Conservation (phyloP, 2,113 vertebrate species). For the Scatophagus argus region DNA sequence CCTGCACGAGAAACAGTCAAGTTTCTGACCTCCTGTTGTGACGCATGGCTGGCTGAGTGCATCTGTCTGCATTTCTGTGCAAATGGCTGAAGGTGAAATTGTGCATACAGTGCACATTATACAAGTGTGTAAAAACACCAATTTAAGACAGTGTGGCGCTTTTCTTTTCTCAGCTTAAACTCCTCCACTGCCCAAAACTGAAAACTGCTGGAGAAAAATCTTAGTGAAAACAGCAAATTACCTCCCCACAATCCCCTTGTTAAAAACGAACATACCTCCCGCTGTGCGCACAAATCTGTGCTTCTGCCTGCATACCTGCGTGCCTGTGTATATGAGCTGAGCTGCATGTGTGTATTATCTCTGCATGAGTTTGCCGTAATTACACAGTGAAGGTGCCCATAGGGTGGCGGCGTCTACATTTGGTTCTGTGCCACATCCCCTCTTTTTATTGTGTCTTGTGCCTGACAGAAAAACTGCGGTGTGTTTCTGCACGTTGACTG, state of each 20-base stretch:
- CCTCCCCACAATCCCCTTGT: slow-evolving; percentile 56
- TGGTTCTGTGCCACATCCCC: slow-evolving; percentile 64
- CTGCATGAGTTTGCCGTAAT: slow-evolving; percentile 72
- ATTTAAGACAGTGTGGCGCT: slow-evolving; percentile 22
- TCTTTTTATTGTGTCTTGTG: slow-evolving; percentile 75
- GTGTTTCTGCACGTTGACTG: slow-evolving; percentile 31
- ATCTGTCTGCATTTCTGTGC: slow-evolving; percentile 1
- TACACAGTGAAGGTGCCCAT: slow-evolving; percentile 54
- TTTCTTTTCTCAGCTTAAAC: slow-evolving; percentile 4
- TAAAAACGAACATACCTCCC: slow-evolving; percentile 48
- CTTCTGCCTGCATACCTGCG: slow-evolving; percentile 49
- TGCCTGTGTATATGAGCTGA: slow-evolving; percentile 57
- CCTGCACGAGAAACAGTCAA: slow-evolving; percentile 17
- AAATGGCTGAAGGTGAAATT: slow-evolving; percentile 1
- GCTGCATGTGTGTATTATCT: slow-evolving; percentile 63
- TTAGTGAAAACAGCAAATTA: slow-evolving; percentile 42
- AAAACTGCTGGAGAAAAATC: slow-evolving; percentile 22
- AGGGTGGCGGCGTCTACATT: slow-evolving; percentile 48
- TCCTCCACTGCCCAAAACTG: slow-evolving; percentile 1
- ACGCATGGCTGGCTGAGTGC: neutral
- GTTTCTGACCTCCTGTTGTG: slow-evolving; percentile 53
- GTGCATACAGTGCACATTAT: neutral
- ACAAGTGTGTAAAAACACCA: neutral
- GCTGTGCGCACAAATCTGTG: slow-evolving; percentile 48
- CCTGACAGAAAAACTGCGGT: slow-evolving; percentile 47